Conservation (phyloP, 2,797 vertebrate species). For the Vultur gryphus region DNA sequence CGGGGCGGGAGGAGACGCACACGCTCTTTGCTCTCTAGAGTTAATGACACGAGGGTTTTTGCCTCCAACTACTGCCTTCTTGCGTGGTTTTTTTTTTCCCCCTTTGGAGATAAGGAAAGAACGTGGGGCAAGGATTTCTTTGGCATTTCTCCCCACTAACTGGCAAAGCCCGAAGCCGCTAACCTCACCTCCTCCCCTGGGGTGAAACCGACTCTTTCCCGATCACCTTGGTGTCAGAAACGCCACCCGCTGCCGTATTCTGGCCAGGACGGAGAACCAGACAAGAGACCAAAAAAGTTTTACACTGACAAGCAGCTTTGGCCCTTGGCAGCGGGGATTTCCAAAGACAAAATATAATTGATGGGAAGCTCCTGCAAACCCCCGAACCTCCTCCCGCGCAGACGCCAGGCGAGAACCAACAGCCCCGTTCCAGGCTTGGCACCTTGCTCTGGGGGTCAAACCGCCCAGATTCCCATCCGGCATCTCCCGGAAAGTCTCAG, state of each 20-base stretch:
- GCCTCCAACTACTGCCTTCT: neutral
- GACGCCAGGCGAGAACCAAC: rapidly evolving
- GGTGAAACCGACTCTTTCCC: neutral
- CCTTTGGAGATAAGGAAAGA: neutral
- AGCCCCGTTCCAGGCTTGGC: neutral
- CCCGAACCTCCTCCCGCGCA: too few species aligned
- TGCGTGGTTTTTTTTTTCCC: too few species aligned
- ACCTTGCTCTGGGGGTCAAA: neutral
- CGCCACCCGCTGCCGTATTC: rapidly evolving
- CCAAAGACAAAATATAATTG: rapidly evolving
- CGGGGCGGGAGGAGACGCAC: neutral
- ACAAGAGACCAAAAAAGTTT: neutral
- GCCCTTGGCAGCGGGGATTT: neutral
- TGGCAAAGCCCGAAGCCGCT: neutral
- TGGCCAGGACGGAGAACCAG: neutral
- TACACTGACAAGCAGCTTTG: neutral
- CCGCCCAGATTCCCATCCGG: rapidly evolving
- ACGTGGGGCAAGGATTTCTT: neutral
- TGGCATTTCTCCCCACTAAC: neutral
- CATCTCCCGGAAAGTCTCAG: neutral
- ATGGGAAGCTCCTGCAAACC: neutral
- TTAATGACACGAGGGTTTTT: neutral
- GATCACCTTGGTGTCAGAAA: neutral
- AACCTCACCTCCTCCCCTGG: neutral
- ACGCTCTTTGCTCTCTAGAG: neutral